Evolutionary conservation across 2,113 vertebrate species (phyloP).

Genomic region (Potamarius usumacintae): DNA sequence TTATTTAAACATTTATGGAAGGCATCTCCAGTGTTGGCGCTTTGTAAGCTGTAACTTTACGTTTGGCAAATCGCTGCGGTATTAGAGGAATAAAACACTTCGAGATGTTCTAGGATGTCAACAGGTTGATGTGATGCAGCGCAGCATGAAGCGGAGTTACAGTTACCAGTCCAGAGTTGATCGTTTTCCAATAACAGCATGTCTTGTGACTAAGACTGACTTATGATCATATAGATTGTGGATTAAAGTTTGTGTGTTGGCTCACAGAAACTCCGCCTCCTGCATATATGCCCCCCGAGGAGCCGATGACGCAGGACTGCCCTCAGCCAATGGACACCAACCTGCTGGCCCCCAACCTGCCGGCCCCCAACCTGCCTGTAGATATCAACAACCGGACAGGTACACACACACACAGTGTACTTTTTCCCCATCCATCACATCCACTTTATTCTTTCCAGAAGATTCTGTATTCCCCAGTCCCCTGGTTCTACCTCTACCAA

Average conservation of each 20-base stretch:
- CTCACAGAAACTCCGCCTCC: conserved; percentile 92
- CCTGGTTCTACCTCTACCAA: neutral
- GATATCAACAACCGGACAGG: conserved; percentile 87
- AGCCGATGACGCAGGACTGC: conserved; percentile 92
- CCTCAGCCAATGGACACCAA: conserved; percentile 98
- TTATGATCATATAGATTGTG: neutral
- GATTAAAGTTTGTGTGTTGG: conserved; percentile 21
- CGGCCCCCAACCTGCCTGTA: conserved; percentile 81
- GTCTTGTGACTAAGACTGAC: neutral
- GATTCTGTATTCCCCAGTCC: neutral
- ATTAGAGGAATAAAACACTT: neutral
- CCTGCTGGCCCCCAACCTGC: conserved; percentile 84
- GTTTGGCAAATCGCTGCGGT: neutral
- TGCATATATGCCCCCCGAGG: conserved; percentile 95
- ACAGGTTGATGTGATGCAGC: neutral
- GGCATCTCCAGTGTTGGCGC: neutral
- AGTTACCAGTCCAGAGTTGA: no score
- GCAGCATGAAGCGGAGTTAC: neutral
- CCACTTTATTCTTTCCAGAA: neutral
- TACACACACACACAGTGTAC: conserved; percentile 49
- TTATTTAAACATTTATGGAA: neutral
- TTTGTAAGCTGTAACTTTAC: neutral
- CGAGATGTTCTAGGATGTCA: neutral
- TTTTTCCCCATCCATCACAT: neutral
- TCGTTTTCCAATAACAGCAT: neutral